Evolutionary conservation across 2,113 vertebrate species (phyloP), one percentile per base, ranked within the genome.

Genomic region (Vimba vimba): DNA sequence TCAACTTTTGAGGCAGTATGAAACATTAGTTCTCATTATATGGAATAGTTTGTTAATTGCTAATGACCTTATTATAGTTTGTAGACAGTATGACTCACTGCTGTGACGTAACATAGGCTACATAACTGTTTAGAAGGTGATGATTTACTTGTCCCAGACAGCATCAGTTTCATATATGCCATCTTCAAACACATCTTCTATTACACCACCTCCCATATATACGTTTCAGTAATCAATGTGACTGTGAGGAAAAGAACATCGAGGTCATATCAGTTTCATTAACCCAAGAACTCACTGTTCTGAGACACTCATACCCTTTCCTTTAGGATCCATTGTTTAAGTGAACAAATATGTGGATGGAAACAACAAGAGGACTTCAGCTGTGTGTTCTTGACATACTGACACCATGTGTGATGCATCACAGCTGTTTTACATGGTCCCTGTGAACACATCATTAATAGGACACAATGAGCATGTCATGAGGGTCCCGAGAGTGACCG

Each of bases 311-410:
- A 71, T 71, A 23, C 19, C 19, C 19, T 71, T 71, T 60, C 21
- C 33, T 71, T 71, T 71, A 21, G 33, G 39, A 73, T 73, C 11
- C 12, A 25, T 45, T 45, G 43, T 47, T 25, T 25, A 25, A 75
- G 23, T 47, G 2, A 47, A 47, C 2, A 15, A 47, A 75, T 17
- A 47, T 75, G 39, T 47, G 71, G 11, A 47, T 74, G 5, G 4
- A 47, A 45, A 45, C 5, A 45, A 25, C 10, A 74, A 39, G 36
- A 39, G 19, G 66, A 69, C 30, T 36, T 36, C 6, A 68, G 10
- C 69, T n/a, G 2, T 45, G 71, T 75, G 60, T 85, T 68, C 75
- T 39, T 84, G 45, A 79, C 66, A 89, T 79, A 76, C 23, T 45
- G 21, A 45, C 39, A 74, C 23, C 21, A 74, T 74, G 12, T 8